A percentile compares a stretch with the other conserved stretches of the same genome.
phyloP scores from a whole-genome alignment of 2,113 vertebrate species.

The Pristiophorus japonicus region DNA sequence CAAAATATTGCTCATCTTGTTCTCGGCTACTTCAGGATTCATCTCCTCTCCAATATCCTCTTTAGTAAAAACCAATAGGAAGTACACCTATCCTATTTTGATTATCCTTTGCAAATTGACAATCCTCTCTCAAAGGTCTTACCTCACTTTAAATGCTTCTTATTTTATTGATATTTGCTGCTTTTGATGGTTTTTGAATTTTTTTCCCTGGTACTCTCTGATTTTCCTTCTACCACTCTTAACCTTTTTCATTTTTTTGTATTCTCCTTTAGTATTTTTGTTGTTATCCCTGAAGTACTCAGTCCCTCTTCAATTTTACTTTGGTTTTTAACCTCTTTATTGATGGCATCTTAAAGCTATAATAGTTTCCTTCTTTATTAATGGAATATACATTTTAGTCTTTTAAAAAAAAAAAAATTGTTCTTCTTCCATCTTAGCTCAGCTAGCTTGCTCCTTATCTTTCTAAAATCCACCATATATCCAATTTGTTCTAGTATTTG shows the following conservation, averaged over 20 bases:
- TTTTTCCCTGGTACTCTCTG: neutral
- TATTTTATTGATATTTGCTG: neutral
- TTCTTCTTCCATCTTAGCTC: no score
- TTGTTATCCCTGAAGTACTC: neutral
- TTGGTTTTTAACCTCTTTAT: neutral
- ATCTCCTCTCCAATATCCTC: neutral
- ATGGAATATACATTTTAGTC: no score
- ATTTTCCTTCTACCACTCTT: no score
- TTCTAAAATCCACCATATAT: no score
- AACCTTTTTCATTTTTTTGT: no score
- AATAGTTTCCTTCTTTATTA: no score
- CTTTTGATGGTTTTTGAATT: neutral
- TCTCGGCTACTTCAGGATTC: neutral
- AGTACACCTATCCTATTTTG: neutral
- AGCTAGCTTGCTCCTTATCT: no score
- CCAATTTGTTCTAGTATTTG: no score
- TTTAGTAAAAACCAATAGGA: neutral
- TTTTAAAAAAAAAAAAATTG: no score
- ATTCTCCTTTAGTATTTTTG: no score
- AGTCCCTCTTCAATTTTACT: neutral
- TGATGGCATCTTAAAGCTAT: no score
- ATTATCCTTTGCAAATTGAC: neutral
- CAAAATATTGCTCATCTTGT: neutral
- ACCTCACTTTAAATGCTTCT: neutral
- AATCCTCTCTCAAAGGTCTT: neutral